Evolutionary conservation across 2,797 vertebrate species (phyloP).

Genomic region (Poeciliopsis presidionis): DNA sequence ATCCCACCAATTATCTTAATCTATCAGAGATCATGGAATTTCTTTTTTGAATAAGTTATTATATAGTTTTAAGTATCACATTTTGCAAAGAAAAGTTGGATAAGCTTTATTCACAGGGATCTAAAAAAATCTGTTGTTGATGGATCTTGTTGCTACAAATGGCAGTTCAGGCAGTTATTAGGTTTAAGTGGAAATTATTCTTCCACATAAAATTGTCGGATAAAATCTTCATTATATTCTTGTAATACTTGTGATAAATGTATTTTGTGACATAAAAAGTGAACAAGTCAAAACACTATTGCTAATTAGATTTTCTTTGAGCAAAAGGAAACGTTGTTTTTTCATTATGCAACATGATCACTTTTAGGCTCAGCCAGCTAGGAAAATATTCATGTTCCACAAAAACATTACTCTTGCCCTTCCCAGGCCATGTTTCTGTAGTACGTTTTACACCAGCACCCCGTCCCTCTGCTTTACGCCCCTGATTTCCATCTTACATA

Average conservation of each 20-base stretch:
- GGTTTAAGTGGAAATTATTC: background rate
- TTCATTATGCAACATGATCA: constrained; percentile 39
- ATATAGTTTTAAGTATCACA: background rate
- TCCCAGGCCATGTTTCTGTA: constrained; percentile 25
- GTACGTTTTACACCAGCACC: constrained; percentile 12
- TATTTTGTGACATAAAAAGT: background rate
- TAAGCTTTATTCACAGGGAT: background rate
- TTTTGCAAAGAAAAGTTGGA: background rate
- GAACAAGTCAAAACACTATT: background rate
- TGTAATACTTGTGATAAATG: background rate
- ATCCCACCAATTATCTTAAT: background rate
- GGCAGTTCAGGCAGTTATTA: background rate
- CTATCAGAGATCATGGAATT: background rate
- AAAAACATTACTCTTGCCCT: constrained; percentile 50
- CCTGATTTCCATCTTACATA: constrained; percentile 32
- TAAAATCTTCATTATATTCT: background rate
- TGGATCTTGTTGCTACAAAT: background rate
- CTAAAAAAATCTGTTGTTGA: background rate
- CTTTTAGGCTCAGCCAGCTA: constrained; percentile 57
- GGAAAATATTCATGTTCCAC: constrained; percentile 54
- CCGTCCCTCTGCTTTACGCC: constrained; percentile 8
- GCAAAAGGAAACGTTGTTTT: constrained; percentile 21
- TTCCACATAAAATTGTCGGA: background rate
- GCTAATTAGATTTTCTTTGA: background rate
- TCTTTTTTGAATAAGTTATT: background rate